phyloP scores from a whole-genome alignment of 2,113 vertebrate genomes.

The Hipposideros armiger region DNA sequence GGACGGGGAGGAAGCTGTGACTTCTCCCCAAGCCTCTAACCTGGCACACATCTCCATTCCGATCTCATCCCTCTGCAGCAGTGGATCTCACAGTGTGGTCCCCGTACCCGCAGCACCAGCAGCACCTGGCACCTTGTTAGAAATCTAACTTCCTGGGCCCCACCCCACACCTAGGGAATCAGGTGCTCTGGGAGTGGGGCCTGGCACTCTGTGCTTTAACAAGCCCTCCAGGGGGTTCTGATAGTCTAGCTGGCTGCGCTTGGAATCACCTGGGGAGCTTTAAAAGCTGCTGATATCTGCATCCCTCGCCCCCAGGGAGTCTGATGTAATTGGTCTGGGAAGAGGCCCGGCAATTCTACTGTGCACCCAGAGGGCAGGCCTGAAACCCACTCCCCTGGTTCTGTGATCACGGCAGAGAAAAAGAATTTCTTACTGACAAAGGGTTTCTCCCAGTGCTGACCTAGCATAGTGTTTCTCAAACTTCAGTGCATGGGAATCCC shows the following conservation, averaged over 20 bases:
- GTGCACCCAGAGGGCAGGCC: not conserved
- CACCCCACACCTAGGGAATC: not conserved
- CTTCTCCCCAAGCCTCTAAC: not conserved
- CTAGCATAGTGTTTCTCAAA: constrained; percentile 19
- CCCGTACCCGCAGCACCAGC: not conserved
- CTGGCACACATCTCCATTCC: not conserved
- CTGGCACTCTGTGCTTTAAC: not conserved
- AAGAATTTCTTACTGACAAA: not conserved
- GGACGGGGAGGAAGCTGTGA: not conserved
- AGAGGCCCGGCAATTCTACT: not conserved
- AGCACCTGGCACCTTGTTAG: not conserved
- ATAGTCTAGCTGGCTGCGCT: not conserved
- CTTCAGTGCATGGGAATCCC: not conserved
- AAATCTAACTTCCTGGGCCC: not conserved
- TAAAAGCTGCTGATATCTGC: not conserved
- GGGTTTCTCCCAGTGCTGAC: not conserved
- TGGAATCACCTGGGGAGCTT: not conserved
- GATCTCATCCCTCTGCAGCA: not conserved
- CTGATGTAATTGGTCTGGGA: not conserved
- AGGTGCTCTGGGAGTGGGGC: not conserved
- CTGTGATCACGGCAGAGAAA: not conserved
- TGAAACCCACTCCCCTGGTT: not conserved
- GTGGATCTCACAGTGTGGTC: not conserved
- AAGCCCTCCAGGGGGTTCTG: constrained; percentile 16
- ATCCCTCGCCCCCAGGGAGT: not conserved